phyloP scores from a whole-genome alignment of 2,797 vertebrate species.

The Craterocephalus amniculus region DNA sequence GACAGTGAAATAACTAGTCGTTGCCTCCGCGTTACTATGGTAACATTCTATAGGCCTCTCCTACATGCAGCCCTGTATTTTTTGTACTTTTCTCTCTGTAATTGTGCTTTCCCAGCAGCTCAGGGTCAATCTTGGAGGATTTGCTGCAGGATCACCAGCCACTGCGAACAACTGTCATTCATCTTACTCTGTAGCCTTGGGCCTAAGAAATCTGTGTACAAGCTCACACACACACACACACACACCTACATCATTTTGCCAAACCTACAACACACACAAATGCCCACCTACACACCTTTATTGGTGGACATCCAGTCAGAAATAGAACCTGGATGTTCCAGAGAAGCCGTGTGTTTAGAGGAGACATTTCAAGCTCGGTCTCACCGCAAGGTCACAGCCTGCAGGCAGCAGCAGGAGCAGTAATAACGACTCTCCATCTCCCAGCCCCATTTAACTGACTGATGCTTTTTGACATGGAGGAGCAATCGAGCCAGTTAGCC shows the following conservation, averaged over 20 bases:
- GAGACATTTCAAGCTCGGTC: slow-evolving; percentile 64
- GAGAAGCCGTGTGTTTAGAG: slow-evolving; percentile 44
- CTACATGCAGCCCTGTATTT: slow-evolving; percentile 16
- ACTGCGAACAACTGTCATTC: slow-evolving; percentile 46
- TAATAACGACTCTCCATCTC: slow-evolving; percentile 74
- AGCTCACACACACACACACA: neutral
- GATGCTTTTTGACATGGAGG: slow-evolving; percentile 82
- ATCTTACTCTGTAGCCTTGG: slow-evolving; percentile 17
- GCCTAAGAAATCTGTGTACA: slow-evolving; percentile 5
- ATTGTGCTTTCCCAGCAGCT: slow-evolving; percentile 36
- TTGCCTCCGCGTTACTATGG: slow-evolving; percentile 48
- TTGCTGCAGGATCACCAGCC: slow-evolving; percentile 50
- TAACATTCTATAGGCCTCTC: slow-evolving; percentile 41
- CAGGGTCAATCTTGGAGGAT: slow-evolving; percentile 42
- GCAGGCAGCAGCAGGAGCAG: slow-evolving; percentile 67
- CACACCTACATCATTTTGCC: slow-evolving; percentile 9
- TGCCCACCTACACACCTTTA: neutral
- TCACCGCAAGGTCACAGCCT: slow-evolving; percentile 79
- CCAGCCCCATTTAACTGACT: slow-evolving; percentile 83
- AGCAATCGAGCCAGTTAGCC: slow-evolving; percentile 79
- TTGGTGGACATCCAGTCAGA: slow-evolving; percentile 17
- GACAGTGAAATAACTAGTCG: slow-evolving; percentile 23
- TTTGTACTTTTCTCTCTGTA: slow-evolving; percentile 34
- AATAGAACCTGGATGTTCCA: slow-evolving; percentile 48
- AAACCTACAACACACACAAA: slow-evolving; percentile 1